Evolutionary conservation across 2,888 invertebrate genomes (phyloP), one percentile per base, ranked within the genome.

Genomic region (Cacoxenus indagator): DNA sequence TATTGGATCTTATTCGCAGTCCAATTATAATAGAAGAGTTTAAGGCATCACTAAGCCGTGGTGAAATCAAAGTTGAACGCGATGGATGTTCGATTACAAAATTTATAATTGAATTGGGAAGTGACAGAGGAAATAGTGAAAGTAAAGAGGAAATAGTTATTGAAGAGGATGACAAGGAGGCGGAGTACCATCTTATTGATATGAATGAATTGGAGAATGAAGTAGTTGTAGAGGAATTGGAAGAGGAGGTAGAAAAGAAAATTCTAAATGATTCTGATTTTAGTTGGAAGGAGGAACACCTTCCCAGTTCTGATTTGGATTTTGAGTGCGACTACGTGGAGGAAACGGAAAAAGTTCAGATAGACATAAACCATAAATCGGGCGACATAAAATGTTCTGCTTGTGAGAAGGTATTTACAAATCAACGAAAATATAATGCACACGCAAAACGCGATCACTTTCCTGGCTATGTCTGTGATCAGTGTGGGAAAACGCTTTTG

Each of bases 381-480:
- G 73, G 83, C 0, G 77, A 75, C 43, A 79, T 81, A 27, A 75
- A 81, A 64, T 82, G 82, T 17, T 73, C 84, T 4, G 82, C 75
- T 45, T 82, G 82, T 26, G 76, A 78, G 2, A 72, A 79, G 26
- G 71, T 75, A 27, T 82, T 82, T 37, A 66, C 59, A 48, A 78
- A 72, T 62, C 76, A 79, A 19, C 78, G 79, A 8, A 70, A 76
- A 4, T 82, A 78, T 54, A 78, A 77, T 65, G 79, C 81, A 0
- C 82, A 82, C 22, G 75, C 76, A 4, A 82, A 78, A 55, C 79
- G 84, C 2, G 78, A 81, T 31, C 82, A 82, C 54, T 82, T 82
- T 14, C 76, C 82, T 1, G 82, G 82, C 4, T 82, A 75, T 43
- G 77, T 82, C n/a, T 82, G 82, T 64, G 82, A 82, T 70, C 84